phyloP scores from a whole-genome alignment of 2,888 invertebrate species.

The Argyresthia albistria region DNA sequence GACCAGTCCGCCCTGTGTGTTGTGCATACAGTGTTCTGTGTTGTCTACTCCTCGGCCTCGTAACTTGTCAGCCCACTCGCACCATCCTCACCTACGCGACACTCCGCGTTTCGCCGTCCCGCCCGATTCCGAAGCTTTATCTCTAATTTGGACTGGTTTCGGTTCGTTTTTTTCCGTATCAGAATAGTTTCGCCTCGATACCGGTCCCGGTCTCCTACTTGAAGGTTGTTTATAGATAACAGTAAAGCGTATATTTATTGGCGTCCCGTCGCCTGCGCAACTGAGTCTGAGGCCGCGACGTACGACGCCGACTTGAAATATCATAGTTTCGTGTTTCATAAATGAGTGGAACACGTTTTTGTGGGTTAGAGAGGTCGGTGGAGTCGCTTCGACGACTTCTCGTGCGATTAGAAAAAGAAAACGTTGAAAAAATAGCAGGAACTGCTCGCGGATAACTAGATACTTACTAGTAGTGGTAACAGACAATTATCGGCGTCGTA shows the following conservation, averaged over 20 bases:
- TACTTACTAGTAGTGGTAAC: slow-evolving; percentile 13
- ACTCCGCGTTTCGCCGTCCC: not conserved
- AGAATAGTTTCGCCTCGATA: slow-evolving; percentile 66
- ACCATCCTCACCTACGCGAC: not conserved
- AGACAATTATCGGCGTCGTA: slow-evolving; percentile 14
- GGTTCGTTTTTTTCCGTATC: slow-evolving; percentile 42
- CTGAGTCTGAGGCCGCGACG: slow-evolving; percentile 36
- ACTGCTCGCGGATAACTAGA: slow-evolving; percentile 12
- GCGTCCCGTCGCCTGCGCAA: slow-evolving; percentile 35
- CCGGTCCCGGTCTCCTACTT: slow-evolving; percentile 47
- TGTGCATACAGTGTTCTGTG: not conserved
- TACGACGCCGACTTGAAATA: slow-evolving; percentile 46
- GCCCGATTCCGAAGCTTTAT: slow-evolving; percentile 18
- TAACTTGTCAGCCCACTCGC: no score
- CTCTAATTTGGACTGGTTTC: slow-evolving; percentile 62
- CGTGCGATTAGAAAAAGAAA: not conserved
- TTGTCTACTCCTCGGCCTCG: no score
- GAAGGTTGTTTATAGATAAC: slow-evolving; percentile 63
- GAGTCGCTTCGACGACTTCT: slow-evolving; percentile 27
- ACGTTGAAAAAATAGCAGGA: not conserved
- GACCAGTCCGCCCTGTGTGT: not conserved
- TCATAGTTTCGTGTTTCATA: slow-evolving; percentile 66
- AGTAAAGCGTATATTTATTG: slow-evolving; percentile 65
- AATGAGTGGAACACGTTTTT: slow-evolving; percentile 61
- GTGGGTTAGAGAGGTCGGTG: slow-evolving; percentile 32